Percentiles rank a stretch among this genome's conserved stretches.
These are phyloP conservation scores for Sparus aurata DNA, from an alignment of 2,797 vertebrate species.

Conservation along the genomic window DNA sequence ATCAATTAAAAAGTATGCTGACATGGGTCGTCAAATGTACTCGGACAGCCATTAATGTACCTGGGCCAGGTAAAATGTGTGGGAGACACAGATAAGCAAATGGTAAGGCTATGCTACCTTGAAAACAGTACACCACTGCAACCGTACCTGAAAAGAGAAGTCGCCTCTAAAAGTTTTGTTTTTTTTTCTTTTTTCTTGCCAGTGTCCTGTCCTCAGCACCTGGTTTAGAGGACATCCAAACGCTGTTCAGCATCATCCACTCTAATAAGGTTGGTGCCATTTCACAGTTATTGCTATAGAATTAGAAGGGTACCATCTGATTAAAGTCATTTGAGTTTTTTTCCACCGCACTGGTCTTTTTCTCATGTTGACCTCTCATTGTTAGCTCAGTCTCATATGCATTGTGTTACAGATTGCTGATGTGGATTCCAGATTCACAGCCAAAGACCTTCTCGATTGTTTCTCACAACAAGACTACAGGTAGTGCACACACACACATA, in stretches of 20 bases:
- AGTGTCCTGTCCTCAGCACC: constrained; percentile 72
- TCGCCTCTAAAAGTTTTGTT: constrained; percentile 10
- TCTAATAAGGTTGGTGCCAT: constrained; percentile 65
- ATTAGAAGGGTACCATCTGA: background rate
- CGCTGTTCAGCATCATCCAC: constrained; percentile 66
- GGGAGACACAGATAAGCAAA: too few relatives aligned
- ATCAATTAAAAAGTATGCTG: too few relatives aligned
- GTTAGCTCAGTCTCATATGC: background rate
- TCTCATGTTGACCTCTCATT: background rate
- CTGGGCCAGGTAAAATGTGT: too few relatives aligned
- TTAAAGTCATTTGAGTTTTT: background rate
- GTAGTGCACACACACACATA: constrained; percentile 41
- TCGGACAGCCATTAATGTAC: too few relatives aligned
- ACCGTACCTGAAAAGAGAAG: background rate
- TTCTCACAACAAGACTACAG: constrained; percentile 78
- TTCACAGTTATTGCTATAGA: constrained; percentile 9
- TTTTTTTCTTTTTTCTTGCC: constrained; percentile 1
- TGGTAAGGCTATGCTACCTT: too few relatives aligned
- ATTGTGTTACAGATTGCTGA: constrained; percentile 69
- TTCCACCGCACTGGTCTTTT: background rate
- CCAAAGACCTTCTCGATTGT: constrained; percentile 65
- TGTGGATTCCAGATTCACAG: constrained; percentile 60
- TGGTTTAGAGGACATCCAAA: constrained; percentile 59
- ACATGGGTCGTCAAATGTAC: too few relatives aligned
- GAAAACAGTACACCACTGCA: too few relatives aligned